Evolutionary conservation across 2,113 vertebrate species (phyloP).

Genomic region (Ahaetulla prasina): DNA sequence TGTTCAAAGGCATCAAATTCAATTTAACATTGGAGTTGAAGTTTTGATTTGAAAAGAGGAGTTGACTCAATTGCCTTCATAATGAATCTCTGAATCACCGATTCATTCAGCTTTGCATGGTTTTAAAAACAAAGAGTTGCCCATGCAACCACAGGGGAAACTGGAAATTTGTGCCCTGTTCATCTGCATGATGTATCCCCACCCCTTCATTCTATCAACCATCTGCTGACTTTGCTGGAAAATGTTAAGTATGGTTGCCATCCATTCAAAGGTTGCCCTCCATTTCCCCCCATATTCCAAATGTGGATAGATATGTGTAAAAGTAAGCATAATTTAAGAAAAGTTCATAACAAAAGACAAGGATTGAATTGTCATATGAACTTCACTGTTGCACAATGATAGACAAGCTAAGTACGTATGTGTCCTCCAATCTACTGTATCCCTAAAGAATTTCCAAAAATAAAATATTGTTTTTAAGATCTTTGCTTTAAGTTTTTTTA

Average conservation of each 20-base stretch:
- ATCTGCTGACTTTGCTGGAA: background rate
- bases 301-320: background rate
- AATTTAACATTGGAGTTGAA: background rate
- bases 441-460: background rate
- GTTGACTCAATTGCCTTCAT: background rate
- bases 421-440: background rate
- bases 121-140: background rate
- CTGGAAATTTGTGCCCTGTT: background rate
- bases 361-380: background rate
- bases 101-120: background rate
- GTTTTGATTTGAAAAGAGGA: background rate
- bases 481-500: constrained; percentile 17
- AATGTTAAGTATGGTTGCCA: background rate
- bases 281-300: background rate
- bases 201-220: background rate
- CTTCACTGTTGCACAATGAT: background rate
- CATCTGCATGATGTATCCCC: background rate
- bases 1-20: background rate
- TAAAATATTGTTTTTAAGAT: constrained; percentile 18
- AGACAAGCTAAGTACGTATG: background rate
- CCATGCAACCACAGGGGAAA: background rate
- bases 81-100: background rate
- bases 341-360: background rate
- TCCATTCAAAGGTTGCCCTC: background rate
- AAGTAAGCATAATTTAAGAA: background rate